Base-by-base conservation (phyloP, 2,113 vertebrate species). In the Toxostoma redivivum region DNA sequence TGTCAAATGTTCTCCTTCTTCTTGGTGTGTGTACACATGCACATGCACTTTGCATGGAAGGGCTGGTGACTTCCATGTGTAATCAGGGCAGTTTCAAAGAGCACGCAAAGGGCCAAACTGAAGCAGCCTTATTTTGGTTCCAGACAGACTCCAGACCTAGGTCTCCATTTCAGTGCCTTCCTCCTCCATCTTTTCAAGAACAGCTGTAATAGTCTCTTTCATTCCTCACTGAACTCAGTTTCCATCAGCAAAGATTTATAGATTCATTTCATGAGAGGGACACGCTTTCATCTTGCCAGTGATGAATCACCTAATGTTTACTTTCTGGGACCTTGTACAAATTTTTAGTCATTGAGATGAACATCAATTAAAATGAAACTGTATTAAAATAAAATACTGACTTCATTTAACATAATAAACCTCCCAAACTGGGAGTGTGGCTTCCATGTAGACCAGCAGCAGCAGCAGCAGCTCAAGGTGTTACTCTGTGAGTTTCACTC, bases 301-400 rank as follows among this genome's bases (percentile, higher is more conserved):
- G 88, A 97, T 95, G 58, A 95, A 94, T 97, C 95, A 73, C 86
- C 62, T 78, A 15, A 42, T 97, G 82, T 97, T 97, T 97, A 94
- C 81, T 93, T 97, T 95, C 58, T 44, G 40, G 86, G 91, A 64
- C 83, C 88, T 92, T 90, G 48, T 64, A 94, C 81, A 94, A 71
- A 91, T 90, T 93, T 93, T 94, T 66, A 82, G 70, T 85, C 71
- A 87, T 54, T 92, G 80, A 91, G 86, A 78, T 92, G 90, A 92
- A 60, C 66, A 94, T 96, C 88, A 93, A 97, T 96, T 97, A 95
- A 95, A 94, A 85, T 78, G 92, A 82, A 90, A 88, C 56, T 40
- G 50, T 70, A 73, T 92, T 91, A 94, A 93, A 95, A 74, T 82
- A 92, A 92, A 94, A 94, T 86, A 95, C 30, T 91, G 91, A 91